These are phyloP conservation scores for Drosophila micromelanica DNA, from an alignment of 1,140 invertebrate genomes.

Conservation along the genomic window DNA sequence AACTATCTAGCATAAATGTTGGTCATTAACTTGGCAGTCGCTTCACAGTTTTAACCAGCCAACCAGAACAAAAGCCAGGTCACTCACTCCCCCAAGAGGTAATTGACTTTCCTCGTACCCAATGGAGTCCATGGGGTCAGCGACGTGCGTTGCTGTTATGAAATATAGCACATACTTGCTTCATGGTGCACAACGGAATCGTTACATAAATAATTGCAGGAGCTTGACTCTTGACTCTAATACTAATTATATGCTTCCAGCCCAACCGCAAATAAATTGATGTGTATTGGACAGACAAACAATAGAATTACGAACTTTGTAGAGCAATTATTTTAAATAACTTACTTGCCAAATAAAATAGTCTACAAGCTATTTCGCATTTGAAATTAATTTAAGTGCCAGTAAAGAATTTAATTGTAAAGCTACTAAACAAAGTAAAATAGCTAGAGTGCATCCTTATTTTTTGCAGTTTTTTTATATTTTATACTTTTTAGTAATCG, in stretches of 20 bases:
- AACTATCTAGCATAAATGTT: conserved; percentile 70
- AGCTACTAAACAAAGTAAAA: no score
- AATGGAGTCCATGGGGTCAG: conserved; percentile 63
- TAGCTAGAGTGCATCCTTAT: no score
- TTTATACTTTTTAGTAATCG: no score
- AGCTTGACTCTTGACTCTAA: background rate
- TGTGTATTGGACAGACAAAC: conserved; percentile 10
- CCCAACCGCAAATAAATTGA: conserved; percentile 56
- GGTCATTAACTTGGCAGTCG: conserved; percentile 68
- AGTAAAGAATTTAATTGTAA: no score
- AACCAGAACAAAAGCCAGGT: conserved; percentile 61
- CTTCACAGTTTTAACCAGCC: conserved; percentile 56
- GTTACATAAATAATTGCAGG: background rate
- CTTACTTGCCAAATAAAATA: no score
- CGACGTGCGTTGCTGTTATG: conserved; percentile 54
- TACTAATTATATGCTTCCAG: conserved; percentile 2
- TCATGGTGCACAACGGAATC: conserved; percentile 1
- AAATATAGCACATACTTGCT: conserved; percentile 2
- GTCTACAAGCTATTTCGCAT: no score
- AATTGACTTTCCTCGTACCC: conserved; percentile 40
- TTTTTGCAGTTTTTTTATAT: no score
- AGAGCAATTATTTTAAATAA: no score
- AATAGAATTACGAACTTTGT: no score
- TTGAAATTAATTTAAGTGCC: no score
- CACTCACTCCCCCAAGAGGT: conserved; percentile 32